Evolutionary conservation across 2,888 invertebrate species (phyloP), one percentile per base, ranked within the genome.

Genomic region (Brenthis hecate): DNA sequence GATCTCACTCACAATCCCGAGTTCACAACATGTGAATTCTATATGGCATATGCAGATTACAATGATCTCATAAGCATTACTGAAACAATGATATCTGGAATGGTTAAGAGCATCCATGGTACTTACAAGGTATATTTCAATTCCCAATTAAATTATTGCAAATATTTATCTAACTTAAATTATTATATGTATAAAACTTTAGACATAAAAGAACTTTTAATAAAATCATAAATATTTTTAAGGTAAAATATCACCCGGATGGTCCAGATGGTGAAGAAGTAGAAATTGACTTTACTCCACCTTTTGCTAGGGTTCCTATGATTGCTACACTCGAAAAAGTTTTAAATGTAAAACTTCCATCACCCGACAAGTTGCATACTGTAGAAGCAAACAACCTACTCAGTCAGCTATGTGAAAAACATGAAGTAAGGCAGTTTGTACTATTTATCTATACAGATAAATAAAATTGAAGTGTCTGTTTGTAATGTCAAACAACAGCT

Each of bases 11-110:
- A 99, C 84, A 99, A 99, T 89, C 99, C 99, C 0, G 99, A 99
- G 91, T 99, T 99, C 83, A 99, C 99, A 0, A 99, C 99, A 8
- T 99, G 99, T 84, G 99, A 99, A 93, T 99, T 99, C 90, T 99
- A 99, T 89, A 99, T 99, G 99, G 99, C 99, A 0, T 99, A 99
- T 91, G 99, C 99, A 16, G 99, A 99, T 89, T 99, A 99, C 84
- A 95, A 98, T 85, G 99, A 99, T 88, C 84, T 99, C 13, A 98
- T 99, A 92, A 90, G 94, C 36, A 95, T 99, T 56, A 99, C 99
- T 0, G 99, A 99, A 89, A 94, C 95, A 66, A 93, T 99, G 93
- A 76, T 99, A 14, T 97, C 99, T 48, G 98, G 98, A 61, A 97
- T 99, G 98, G 99, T 99, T 0, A 96, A 97, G 85, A 94, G 95